Evolutionary conservation across 2,888 invertebrate species (phyloP), one percentile per base, ranked within the genome.

Genomic region (Drosophila eohydei): DNA sequence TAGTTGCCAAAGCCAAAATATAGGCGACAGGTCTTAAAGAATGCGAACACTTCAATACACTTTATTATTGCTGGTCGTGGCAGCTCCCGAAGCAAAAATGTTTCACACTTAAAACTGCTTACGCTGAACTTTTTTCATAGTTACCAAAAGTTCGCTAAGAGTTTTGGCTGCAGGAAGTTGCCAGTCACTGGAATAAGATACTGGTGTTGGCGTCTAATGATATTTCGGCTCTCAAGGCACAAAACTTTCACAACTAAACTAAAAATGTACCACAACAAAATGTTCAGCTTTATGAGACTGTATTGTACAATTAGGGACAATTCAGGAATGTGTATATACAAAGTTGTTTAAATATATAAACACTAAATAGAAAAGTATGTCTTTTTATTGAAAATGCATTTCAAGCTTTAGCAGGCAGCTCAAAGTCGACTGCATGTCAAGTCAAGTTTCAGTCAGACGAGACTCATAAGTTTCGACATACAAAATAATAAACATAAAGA

Each of bases 181-280:
- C 26, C 30, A 28, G 67, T 30, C 48, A 48, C 38, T 41, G 9
- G 51, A 54, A 64, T 58, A 66, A 61, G 80, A 70, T 38, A 65
- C 63, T 64, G 55, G 3, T 40, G 46, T 54, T 72, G 68, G 40
- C 63, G 48, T 73, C 68, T 68, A 73, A 63, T 78, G 78, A 72
- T 57, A 56, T 62, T 78, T 67, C 21, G 59, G 52, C 30, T 78
- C 63, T 64, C 60, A 51, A 51, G 59, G 26, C 44, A 26, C 32
- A 8, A 63, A 58, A 60, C 46, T 78, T 75, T 62, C 9, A 11
- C 30, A 59, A 26, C 36, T 26, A 12, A 46, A 16, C 28, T 14
- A 14, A 48, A 46, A 59, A 30, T 21, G n/a, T 26, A 5, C 36
- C 40, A n/a, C 4, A 40, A 36, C 34, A 68, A 63, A 57, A 26